Evolutionary conservation across 2,797 vertebrate genomes (phyloP), one percentile per base, ranked within the genome.

Genomic region (Myotis myotis): DNA sequence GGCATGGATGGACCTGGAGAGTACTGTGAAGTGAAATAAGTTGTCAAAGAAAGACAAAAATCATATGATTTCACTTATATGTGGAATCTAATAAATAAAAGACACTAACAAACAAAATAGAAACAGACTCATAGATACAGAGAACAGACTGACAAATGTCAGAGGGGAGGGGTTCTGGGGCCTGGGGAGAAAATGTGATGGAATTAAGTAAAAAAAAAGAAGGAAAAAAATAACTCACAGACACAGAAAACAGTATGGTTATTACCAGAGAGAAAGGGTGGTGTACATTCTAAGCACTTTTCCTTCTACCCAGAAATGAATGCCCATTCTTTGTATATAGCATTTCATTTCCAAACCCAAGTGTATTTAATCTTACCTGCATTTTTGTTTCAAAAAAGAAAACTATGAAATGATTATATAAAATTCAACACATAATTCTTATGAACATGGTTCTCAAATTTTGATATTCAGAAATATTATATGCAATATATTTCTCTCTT

Each of bases 281-380:
- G 3, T 86, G 84, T 96, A 71, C 51, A 33, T 83, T 64, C 0
- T 44, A 74, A 93, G 33, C 76, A 96, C 91, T 78, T 82, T 51
- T 64, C 38, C 44, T 95, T 97, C 88, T 87, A 49, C n/a, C 19
- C 44, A 88, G 68, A 95, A 88, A 83, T 71, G 36, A 93, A 93
- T 90, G 36, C 28, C 51, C 86, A 75, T 89, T 70, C 8, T 83
- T 66, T 96, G 86, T 92, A 80, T 47, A 81, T 9, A 60, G 49
- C 70, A 10, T 94, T 97, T 95, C 90, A 60, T 93, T 92, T 92
- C 25, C 81, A 89, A 10, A 95, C 49, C 51, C 84, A 72, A 80
- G 7, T 90, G 19, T 89, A 6, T 92, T 95, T 96, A 96, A 94
- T 89, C 23, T 95, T 97, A 33, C 41, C 11, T 49, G 30, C 41